These are phyloP conservation scores for Pelochelys cantorii DNA, from an alignment of 2,797 vertebrate species.

Conservation along the genomic window DNA sequence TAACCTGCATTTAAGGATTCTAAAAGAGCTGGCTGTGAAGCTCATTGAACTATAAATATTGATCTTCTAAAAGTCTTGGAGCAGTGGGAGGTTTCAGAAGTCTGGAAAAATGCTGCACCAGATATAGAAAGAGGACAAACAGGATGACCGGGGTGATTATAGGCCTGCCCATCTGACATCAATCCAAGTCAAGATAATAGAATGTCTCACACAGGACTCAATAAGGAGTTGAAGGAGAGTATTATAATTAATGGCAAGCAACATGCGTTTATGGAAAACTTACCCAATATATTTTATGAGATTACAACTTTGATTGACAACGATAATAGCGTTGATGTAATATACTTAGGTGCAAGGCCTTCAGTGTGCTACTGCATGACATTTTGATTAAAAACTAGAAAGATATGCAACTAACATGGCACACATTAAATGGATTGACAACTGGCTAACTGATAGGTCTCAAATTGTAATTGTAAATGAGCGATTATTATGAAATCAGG, in stretches of 20 bases:
- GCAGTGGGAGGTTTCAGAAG: background rate
- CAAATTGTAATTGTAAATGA: background rate
- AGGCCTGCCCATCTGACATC: background rate
- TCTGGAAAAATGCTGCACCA: background rate
- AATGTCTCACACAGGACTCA: background rate
- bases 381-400: background rate
- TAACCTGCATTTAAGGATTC: background rate
- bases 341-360: background rate
- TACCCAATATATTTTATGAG: background rate
- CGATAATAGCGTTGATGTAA: background rate
- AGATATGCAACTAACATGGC: background rate
- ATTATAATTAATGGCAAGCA: background rate
- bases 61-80: background rate
- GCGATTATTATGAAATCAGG: background rate
- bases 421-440: background rate
- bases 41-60: background rate
- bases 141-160: background rate
- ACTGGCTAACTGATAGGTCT: background rate
- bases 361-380: background rate
- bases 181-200: background rate
- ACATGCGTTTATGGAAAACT: background rate
- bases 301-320: background rate
- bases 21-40: background rate
- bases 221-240: background rate
- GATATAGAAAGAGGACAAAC: background rate